Conservation (phyloP, 1,140 invertebrate species). For the Ips typographus region DNA sequence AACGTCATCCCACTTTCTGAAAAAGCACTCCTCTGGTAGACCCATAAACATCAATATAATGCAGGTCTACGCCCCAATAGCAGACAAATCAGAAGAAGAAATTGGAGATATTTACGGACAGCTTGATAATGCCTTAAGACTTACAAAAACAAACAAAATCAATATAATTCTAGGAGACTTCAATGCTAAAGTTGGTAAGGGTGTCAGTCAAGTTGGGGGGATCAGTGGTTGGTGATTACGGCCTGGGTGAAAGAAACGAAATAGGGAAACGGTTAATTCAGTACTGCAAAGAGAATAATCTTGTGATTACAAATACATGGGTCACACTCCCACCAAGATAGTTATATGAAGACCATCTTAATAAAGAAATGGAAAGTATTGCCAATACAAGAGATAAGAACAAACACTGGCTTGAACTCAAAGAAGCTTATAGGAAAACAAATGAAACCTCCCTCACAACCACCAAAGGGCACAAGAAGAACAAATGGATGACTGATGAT, state of each 20-base stretch:
- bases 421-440: too few relatives aligned
- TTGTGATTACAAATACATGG: too few relatives aligned
- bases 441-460: too few relatives aligned
- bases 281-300: neutral
- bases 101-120: conserved; percentile 14
- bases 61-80: conserved; percentile 19
- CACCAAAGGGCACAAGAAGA: too few relatives aligned
- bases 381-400: too few relatives aligned
- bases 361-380: too few relatives aligned
- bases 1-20: too few relatives aligned
- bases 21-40: too few relatives aligned
- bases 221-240: neutral
- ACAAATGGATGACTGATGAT: too few relatives aligned
- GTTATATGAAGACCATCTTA: too few relatives aligned
- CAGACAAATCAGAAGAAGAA: conserved; percentile 16
- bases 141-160: conserved; percentile 23
- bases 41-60: neutral
- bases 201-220: conserved; percentile 9
- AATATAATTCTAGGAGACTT: conserved; percentile 12
- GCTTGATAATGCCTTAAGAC: conserved; percentile 5
- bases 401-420: too few relatives aligned
- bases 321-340: too few relatives aligned
- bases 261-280: conserved; percentile 15
- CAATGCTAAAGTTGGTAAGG: neutral
- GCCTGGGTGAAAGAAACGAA: conserved; percentile 18